Conservation (phyloP, 2,113 vertebrate species). For the Neodontobutis hainanensis region DNA sequence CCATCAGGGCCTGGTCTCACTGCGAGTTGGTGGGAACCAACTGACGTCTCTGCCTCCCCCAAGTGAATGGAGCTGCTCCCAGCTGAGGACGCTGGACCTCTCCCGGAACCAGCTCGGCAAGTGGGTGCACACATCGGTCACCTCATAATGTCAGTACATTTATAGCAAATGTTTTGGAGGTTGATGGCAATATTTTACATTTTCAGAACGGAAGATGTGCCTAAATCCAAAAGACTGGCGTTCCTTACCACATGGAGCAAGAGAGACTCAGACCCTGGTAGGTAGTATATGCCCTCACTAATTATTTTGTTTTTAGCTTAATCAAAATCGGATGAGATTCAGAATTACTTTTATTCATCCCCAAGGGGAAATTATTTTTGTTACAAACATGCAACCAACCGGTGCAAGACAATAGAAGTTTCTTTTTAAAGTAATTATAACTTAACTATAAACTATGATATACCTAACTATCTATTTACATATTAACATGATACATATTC, state of each 20-base stretch:
- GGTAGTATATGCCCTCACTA: too few relatives aligned
- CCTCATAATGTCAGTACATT: not conserved
- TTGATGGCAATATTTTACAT: not conserved
- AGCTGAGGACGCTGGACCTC: constrained; percentile 90
- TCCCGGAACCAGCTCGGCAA: constrained; percentile 94
- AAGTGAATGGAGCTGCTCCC: constrained; percentile 88
- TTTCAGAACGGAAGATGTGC: constrained; percentile 83
- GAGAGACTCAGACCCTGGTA: constrained; percentile 88
- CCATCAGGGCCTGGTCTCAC: constrained; percentile 81
- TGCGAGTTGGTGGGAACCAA: constrained; percentile 89
- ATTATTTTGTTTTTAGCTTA: too few relatives aligned
- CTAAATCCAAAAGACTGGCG: constrained; percentile 84
- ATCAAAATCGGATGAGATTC: too few relatives aligned
- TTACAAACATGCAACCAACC: too few relatives aligned
- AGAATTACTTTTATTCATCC: too few relatives aligned
- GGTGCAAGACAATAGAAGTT: too few relatives aligned
- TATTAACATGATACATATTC: too few relatives aligned
- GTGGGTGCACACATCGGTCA: constrained; percentile 81
- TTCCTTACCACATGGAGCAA: constrained; percentile 89
- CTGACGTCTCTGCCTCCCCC: constrained; percentile 81
- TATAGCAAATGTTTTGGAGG: not conserved
- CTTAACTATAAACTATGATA: too few relatives aligned
- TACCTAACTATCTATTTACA: too few relatives aligned
- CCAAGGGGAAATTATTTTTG: too few relatives aligned
- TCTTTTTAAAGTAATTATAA: too few relatives aligned